Evolutionary conservation across 2,888 invertebrate species (phyloP).

Genomic region (Herminia tarsipennalis): DNA sequence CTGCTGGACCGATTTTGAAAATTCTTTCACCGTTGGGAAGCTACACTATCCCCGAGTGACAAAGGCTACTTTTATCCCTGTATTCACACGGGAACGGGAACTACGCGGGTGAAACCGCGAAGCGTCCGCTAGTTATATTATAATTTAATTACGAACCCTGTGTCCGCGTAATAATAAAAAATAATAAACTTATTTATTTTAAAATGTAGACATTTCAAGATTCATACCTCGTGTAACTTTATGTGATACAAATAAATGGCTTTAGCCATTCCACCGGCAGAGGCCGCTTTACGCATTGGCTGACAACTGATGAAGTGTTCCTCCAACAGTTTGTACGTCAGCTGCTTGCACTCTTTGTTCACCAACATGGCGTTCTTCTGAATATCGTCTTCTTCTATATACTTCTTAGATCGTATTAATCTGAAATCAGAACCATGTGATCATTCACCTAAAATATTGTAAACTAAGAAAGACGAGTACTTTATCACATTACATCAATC

Average conservation of each 20-base stretch:
- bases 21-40: too few species aligned
- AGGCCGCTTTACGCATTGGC: constrained; percentile 90
- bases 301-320: constrained; percentile 91
- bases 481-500: too few species aligned
- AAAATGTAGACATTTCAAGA: neutral
- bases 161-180: too few species aligned
- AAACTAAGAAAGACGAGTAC: too few species aligned
- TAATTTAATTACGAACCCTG: too few species aligned
- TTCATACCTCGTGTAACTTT: constrained; percentile 57
- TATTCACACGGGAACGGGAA: too few species aligned
- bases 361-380: constrained; percentile 97
- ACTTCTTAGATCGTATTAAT: constrained; percentile 91
- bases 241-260: constrained; percentile 82
- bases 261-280: constrained; percentile 90
- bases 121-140: too few species aligned
- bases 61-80: too few species aligned
- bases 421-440: constrained; percentile 69
- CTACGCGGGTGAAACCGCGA: too few species aligned
- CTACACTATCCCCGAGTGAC: too few species aligned
- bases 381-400: constrained; percentile 96
- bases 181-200: too few species aligned
- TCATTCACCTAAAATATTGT: neutral
- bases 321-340: constrained; percentile 93
- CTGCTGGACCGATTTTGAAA: too few species aligned
- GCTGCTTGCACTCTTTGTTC: constrained; percentile 95